A percentile compares a stretch with the other conserved stretches of the same genome.
Conservation (phyloP, 2,113 vertebrate species). For the Struthio camelus region DNA sequence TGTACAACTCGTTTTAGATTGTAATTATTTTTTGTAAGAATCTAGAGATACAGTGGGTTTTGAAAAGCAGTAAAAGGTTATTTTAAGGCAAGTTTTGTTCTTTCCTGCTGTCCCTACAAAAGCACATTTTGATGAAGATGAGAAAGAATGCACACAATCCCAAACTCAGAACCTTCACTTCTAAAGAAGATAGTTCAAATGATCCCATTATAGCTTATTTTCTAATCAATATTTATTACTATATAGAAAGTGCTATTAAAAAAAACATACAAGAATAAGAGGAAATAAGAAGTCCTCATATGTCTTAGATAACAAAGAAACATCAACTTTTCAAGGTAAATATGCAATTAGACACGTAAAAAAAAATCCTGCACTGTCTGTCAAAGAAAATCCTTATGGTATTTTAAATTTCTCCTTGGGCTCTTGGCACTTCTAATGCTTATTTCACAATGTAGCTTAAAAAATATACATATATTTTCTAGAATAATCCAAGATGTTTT, state of each 20-base stretch:
- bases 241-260: neutral
- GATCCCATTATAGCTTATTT: neutral
- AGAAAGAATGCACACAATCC: neutral
- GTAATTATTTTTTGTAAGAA: neutral
- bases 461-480: neutral
- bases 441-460: neutral
- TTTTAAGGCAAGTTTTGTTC: neutral
- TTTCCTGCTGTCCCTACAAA: neutral
- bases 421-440: neutral
- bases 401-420: neutral
- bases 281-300: neutral
- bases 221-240: neutral
- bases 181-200: neutral
- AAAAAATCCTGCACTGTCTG: neutral
- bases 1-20: neutral
- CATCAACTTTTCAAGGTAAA: neutral
- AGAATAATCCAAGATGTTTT: neutral
- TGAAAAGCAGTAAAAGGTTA: neutral
- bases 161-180: neutral
- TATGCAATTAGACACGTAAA: neutral
- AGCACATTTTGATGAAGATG: neutral
- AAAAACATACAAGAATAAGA: neutral
- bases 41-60: neutral
- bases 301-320: neutral
- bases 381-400: neutral